These are phyloP conservation scores for Pseudomugil tenellus DNA, from an alignment of 2,797 vertebrate species.

Conservation along the genomic window DNA sequence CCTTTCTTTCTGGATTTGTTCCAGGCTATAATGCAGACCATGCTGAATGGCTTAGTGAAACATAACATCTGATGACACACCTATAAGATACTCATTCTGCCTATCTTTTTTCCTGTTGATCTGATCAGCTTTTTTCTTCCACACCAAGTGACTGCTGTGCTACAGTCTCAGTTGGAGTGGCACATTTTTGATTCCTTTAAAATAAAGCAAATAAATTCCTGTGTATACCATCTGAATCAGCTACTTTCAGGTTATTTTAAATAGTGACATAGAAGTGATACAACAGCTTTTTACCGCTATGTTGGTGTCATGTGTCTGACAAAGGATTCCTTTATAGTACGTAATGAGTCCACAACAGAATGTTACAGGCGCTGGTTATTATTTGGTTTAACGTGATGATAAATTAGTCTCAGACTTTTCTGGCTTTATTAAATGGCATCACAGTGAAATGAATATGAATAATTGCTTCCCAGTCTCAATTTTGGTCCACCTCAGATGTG, in stretches of 20 bases:
- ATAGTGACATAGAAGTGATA: slow-evolving; percentile 45
- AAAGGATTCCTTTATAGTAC: background rate
- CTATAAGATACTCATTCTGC: slow-evolving; percentile 61
- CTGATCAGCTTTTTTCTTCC: slow-evolving; percentile 37
- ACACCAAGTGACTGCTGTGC: too few relatives aligned
- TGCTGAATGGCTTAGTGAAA: slow-evolving; percentile 58
- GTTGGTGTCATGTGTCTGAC: slow-evolving; percentile 20
- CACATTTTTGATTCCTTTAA: slow-evolving; percentile 57
- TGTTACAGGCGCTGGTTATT: background rate
- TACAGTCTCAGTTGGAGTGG: slow-evolving; percentile 15
- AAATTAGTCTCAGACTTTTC: background rate
- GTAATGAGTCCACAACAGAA: too few relatives aligned
- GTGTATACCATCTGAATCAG: slow-evolving; percentile 42
- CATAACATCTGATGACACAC: slow-evolving; percentile 71
- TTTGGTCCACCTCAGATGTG: background rate
- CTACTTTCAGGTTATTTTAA: slow-evolving; percentile 52
- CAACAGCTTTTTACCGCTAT: slow-evolving; percentile 39
- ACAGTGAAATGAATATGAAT: background rate
- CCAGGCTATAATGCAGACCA: slow-evolving; percentile 70
- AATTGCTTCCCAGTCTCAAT: too few relatives aligned
- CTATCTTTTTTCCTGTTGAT: slow-evolving; percentile 48
- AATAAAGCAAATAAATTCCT: too few relatives aligned
- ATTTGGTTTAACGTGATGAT: slow-evolving; percentile 1
- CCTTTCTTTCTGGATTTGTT: slow-evolving; percentile 73
- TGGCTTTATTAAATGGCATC: background rate